Evolutionary conservation across 2,888 invertebrate species (phyloP), one percentile per base, ranked within the genome.

Genomic region (Augiades crinisus): DNA sequence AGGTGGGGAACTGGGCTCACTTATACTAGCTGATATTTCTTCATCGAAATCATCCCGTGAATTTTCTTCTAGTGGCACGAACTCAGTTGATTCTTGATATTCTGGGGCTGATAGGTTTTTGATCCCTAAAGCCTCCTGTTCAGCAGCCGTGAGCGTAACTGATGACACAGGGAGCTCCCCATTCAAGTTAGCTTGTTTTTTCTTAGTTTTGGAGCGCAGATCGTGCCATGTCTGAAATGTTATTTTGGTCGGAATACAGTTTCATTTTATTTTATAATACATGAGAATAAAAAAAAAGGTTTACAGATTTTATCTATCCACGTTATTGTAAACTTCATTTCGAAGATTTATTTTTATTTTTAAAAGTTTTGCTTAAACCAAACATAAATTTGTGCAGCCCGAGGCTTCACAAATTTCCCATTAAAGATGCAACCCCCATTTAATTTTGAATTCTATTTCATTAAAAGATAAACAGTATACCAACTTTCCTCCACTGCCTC

Each of bases 401-500:
- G n/a, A n/a, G n/a, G n/a, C n/a, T n/a, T n/a, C n/a, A n/a, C n/a
- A n/a, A n/a, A n/a, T n/a, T n/a, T n/a, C n/a, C n/a, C n/a, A n/a
- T n/a, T n/a, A n/a, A n/a, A n/a, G n/a, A n/a, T n/a, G n/a, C n/a
- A n/a, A n/a, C n/a, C n/a, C n/a, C n/a, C n/a, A n/a, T n/a, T n/a
- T n/a, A n/a, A n/a, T n/a, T n/a, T n/a, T n/a, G n/a, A n/a, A 19
- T 3, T 19, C 5, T 3, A 4, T 19, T 19, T 4, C 19, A 22
- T n/a, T 8, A 5, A 2, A 10, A 27, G n/a, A 17, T 30, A 8
- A 16, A 17, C 4, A 14, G n/a, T 13, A 21, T 43, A 57, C 61
- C 14, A 70, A 87, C 88, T 73, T 86, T 88, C 67, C 77, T 72
- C 88, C 87, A 88, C 59, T 86, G 86, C 34, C 74, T 74, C 88